Evolutionary conservation across 2,113 vertebrate species (phyloP).

Genomic region (Tringa solitaria): DNA sequence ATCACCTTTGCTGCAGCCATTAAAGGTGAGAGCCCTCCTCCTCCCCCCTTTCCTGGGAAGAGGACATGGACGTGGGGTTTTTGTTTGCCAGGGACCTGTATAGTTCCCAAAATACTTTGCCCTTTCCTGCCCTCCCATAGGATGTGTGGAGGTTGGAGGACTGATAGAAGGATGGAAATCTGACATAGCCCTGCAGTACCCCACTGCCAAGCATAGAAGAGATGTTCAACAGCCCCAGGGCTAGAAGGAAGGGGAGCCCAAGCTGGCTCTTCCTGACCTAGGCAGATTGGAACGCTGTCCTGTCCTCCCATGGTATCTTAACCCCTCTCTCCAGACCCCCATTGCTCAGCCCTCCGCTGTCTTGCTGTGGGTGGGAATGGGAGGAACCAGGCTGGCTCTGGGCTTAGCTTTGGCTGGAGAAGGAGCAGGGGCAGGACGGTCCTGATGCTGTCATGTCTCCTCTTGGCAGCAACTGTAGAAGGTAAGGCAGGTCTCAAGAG

Average conservation of each 20-base stretch:
- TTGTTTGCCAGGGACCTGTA: background rate
- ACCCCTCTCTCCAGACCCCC: background rate
- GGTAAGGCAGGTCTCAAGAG: background rate
- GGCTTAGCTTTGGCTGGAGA: background rate
- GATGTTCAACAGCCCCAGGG: background rate
- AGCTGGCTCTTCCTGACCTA: background rate
- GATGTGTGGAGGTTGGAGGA: background rate
- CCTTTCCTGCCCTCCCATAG: background rate
- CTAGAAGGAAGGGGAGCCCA: background rate
- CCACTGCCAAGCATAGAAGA: background rate
- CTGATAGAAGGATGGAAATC: background rate
- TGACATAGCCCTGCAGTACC: background rate
- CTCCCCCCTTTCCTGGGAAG: background rate
- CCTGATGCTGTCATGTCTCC: background rate
- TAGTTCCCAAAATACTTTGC: background rate
- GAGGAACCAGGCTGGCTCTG: background rate
- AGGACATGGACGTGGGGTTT: background rate
- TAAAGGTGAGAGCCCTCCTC: background rate
- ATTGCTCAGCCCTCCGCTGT: background rate
- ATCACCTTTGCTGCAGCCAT: background rate
- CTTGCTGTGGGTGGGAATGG: background rate
- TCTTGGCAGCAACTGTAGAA: background rate
- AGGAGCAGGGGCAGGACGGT: background rate
- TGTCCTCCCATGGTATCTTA: background rate
- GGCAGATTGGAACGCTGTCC: background rate